Base-by-base conservation (phyloP, 2,113 vertebrate genomes). In the Clarias batrachus region DNA sequence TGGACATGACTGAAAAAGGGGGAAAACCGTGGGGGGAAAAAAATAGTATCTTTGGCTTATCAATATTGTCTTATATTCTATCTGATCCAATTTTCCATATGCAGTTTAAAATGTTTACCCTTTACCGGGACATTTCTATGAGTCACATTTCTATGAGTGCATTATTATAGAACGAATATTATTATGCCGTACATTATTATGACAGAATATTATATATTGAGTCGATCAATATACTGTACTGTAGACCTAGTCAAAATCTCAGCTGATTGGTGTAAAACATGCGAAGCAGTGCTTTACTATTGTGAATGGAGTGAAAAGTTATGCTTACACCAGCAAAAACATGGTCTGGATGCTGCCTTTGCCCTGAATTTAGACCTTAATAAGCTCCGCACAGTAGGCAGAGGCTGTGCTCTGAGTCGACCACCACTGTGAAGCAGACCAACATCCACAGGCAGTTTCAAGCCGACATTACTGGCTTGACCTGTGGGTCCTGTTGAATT, bases 401-500 rank as follows among this genome's bases (percentile, higher is more conserved):
- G 27, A 82, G 85, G 71, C 52, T 70, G 59, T 56, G 59, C 21
- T 59, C 56, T 54, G 77, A 33, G 37, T 84, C 33, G 63, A 27
- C 37, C 59, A 82, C 30, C 19, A 37, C 63, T 85, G 27, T 76
- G 52, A 16, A 85, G 37, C 62, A 30, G 48, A 86, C 41, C 59
- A 65, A 62, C 82, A 85, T 89, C 48, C 92, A 90, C 89, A 82
- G 86, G 87, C 90, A 86, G 89, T 91, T 92, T 92, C 87, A 93
- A 90, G 91, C 88, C 90, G 88, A 93, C 93, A 95, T 95, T 95
- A 95, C 92, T 84, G 88, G 87, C 89, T 81, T 93, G 89, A 93
- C 95, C 94, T 89, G 92, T 89, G 92, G 94, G 91, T 92, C 91
- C 91, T 88, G 91, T 92, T 94, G 94, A 91, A 94, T 95, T 93